Percentiles rank a stretch among this genome's conserved stretches.
Evolutionary conservation across 2,113 vertebrate species (phyloP).

Genomic region (Callorhinus ursinus): DNA sequence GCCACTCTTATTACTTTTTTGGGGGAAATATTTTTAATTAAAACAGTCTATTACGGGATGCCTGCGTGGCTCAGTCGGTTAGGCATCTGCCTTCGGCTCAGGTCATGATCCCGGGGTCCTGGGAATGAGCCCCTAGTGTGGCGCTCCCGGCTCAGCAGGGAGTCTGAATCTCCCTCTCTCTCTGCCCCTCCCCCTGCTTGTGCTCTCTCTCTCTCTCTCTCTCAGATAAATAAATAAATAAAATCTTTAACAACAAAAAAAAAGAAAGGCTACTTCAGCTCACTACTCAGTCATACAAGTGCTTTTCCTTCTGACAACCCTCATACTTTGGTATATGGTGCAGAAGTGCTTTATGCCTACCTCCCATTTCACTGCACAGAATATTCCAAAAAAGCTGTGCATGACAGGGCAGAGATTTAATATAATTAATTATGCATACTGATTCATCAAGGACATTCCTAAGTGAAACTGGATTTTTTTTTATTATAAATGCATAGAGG

Average conservation of each 20-base stretch:
- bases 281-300: not conserved
- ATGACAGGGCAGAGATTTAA: not conserved
- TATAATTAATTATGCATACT: slow-evolving; percentile 15
- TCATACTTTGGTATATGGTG: not conserved
- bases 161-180: not conserved
- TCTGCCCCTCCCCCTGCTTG: not conserved
- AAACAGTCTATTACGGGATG: not conserved
- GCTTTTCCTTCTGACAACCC: slow-evolving; percentile 1
- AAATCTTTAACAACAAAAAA: not conserved
- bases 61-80: not conserved
- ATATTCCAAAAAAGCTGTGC: not conserved
- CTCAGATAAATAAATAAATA: not conserved
- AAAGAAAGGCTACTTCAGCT: not conserved
- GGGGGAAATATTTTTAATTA: not conserved
- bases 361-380: not conserved
- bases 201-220: not conserved
- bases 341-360: not conserved
- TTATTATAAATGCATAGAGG: not conserved
- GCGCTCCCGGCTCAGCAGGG: not conserved
- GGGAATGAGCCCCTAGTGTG: not conserved
- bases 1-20: not conserved
- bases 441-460: slow-evolving; percentile 20
- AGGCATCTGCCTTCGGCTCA: not conserved
- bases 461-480: slow-evolving; percentile 25
- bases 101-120: not conserved